Percentiles rank a stretch among this genome's conserved stretches.
Conservation (phyloP, 2,888 invertebrate genomes). For the Drosophila pseudotalamancana region DNA sequence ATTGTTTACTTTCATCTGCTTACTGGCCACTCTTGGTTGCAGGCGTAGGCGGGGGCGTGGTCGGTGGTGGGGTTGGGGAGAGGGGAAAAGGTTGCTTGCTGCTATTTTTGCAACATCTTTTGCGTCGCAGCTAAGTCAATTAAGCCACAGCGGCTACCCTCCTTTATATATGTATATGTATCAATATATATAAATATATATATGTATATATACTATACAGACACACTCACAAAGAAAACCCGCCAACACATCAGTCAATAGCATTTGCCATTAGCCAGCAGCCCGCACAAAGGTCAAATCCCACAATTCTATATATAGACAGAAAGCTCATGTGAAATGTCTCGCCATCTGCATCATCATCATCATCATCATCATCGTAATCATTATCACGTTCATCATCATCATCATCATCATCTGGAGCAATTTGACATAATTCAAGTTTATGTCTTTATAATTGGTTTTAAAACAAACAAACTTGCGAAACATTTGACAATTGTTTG, state of each 20-base stretch:
- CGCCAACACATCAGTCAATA: conserved; percentile 13
- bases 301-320: conserved; percentile 55
- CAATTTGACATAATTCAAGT: conserved; percentile 44
- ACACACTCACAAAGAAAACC: background rate
- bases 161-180: background rate
- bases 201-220: background rate
- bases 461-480: conserved; percentile 27
- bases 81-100: background rate
- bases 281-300: conserved; percentile 50
- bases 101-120: conserved; percentile 55
- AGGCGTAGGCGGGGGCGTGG: background rate
- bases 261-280: conserved; percentile 25
- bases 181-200: conserved; percentile 6
- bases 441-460: conserved; percentile 66
- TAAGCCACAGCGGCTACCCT: conserved; percentile 35
- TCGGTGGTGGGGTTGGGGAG: background rate
- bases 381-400: conserved; percentile 29
- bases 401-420: conserved; percentile 21
- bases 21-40: conserved; percentile 5
- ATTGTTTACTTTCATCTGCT: conserved; percentile 49
- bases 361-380: conserved; percentile 8
- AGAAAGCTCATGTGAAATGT: conserved; percentile 45
- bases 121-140: conserved; percentile 49
- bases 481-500: conserved; percentile 51
- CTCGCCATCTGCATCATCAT: conserved; percentile 37